Percentiles rank a stretch among this genome's conserved stretches.
Evolutionary conservation across 2,113 vertebrate species (phyloP).

Genomic region (Condylura cristata): DNA sequence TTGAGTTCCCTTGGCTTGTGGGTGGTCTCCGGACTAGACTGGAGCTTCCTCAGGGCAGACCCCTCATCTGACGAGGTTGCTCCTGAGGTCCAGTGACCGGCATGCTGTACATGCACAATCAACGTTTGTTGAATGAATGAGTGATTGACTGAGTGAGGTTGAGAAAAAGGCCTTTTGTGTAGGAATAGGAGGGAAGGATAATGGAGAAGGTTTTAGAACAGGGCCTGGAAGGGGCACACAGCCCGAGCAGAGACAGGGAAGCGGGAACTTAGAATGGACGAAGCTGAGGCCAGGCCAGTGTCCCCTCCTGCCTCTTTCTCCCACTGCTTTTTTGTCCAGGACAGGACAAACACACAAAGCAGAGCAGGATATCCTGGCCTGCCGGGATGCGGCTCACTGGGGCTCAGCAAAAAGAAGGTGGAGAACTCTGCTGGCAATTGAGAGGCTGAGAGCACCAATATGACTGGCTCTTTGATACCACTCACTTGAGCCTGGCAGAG

Average conservation of each 20-base stretch:
- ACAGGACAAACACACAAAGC: neutral
- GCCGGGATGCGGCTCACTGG: neutral
- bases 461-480: neutral
- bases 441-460: neutral
- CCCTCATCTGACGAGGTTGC: neutral
- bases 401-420: neutral
- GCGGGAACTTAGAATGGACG: fast-evolving
- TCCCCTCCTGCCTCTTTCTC: neutral
- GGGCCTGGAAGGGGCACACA: neutral
- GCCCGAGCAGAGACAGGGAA: neutral
- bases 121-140: neutral
- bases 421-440: neutral
- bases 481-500: neutral
- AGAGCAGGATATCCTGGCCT: no score
- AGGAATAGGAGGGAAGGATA: neutral
- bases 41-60: neutral
- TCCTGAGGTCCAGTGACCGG: neutral
- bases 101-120: neutral
- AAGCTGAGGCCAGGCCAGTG: neutral
- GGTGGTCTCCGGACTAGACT: neutral
- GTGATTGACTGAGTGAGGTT: neutral
- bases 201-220: neutral
- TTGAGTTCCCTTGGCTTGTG: neutral
- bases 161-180: neutral
- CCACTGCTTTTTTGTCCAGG: neutral